A percentile compares a stretch with the other conserved stretches of the same genome.
Evolutionary conservation across 2,888 invertebrate genomes (phyloP).

Genomic region (Callosobruchus maculatus): DNA sequence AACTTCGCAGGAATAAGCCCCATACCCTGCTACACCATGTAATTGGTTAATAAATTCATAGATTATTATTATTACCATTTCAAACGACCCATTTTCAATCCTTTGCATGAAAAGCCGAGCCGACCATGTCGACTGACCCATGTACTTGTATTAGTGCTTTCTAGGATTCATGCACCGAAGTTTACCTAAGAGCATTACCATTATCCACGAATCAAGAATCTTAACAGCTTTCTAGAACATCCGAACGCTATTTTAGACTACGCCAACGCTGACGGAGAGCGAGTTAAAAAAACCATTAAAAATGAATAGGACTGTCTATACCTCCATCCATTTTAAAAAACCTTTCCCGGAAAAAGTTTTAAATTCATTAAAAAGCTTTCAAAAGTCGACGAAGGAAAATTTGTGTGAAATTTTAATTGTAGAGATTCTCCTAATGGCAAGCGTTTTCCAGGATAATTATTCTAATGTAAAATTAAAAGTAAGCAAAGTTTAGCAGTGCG

Average conservation of each 20-base stretch:
- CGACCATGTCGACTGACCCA: too few species aligned
- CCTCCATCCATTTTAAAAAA: constrained; percentile 12
- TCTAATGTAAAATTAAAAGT: constrained; percentile 29
- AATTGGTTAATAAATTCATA: too few species aligned
- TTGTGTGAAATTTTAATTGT: constrained; percentile 28
- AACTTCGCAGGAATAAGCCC: too few species aligned
- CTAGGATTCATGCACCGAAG: too few species aligned
- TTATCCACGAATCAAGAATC: too few species aligned
- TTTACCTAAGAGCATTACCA: too few species aligned
- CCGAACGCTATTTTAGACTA: neutral
- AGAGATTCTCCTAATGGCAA: constrained; percentile 31
- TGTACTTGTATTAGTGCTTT: too few species aligned
- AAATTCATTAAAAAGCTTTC: constrained; percentile 28
- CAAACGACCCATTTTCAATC: too few species aligned
- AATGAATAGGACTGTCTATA: constrained; percentile 22
- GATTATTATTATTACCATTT: too few species aligned
- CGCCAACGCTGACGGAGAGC: neutral
- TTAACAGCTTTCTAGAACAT: neutral
- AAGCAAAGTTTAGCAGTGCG: constrained; percentile 19
- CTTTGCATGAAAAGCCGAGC: too few species aligned
- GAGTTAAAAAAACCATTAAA: constrained; percentile 14
- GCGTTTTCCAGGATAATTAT: constrained; percentile 31
- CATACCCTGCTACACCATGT: too few species aligned
- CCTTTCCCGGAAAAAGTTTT: constrained; percentile 18
- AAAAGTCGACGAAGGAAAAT: constrained; percentile 24